Conservation (phyloP, 2,888 invertebrate species). For the Muschampia plurimacula region DNA sequence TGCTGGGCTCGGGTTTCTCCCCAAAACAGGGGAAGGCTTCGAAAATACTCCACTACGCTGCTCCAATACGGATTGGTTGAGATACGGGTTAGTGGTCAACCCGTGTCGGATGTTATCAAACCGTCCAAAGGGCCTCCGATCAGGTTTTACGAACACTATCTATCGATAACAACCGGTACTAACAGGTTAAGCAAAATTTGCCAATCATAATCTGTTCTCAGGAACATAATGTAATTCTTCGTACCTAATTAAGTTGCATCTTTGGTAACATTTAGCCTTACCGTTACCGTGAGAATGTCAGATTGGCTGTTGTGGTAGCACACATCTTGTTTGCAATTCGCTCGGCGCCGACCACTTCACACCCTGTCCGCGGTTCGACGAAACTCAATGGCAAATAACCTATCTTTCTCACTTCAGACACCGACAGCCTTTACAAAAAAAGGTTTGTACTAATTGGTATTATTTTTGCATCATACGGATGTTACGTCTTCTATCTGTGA, state of each 20-base stretch:
- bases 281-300: slow-evolving; percentile 47
- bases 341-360: slow-evolving; percentile 59
- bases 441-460: no score
- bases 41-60: no score
- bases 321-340: slow-evolving; percentile 65
- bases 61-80: no score
- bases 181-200: background rate
- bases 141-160: no score
- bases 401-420: slow-evolving; percentile 15
- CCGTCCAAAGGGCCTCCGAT: no score
- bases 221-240: background rate
- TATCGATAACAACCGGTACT: no score
- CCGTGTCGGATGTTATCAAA: no score
- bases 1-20: no score
- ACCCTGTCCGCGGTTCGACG: slow-evolving; percentile 57
- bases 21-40: no score
- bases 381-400: slow-evolving; percentile 47
- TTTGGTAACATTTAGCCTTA: background rate
- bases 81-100: no score
- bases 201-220: background rate
- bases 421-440: background rate
- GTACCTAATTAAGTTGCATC: background rate
- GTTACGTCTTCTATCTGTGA: no score
- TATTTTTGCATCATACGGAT: no score
- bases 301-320: slow-evolving; percentile 26